Evolutionary conservation across 2,113 vertebrate species (phyloP), one percentile per base, ranked within the genome.

Genomic region (Myanophis thanlyinensis): DNA sequence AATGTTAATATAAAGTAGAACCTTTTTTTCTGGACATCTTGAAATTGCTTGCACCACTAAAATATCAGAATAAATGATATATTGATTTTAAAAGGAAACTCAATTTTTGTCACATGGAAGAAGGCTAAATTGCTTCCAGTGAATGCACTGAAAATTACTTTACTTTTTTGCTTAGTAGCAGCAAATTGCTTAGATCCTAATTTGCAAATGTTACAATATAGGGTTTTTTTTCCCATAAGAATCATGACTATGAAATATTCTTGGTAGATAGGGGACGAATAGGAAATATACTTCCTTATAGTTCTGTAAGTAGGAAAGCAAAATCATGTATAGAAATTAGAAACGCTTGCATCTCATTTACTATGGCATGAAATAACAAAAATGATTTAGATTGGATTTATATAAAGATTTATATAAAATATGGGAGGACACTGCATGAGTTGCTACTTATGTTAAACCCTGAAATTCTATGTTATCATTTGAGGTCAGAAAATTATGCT

Each of bases 201-300:
- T 52, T 87, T 90, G 44, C 88, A 89, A 86, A 35, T 86, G 53
- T 51, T 85, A 52, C n/a, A 96, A 95, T 92, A 67, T 85, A 56
- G 51, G n/a, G n/a, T n/a, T 30, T 35, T 87, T 1, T 59, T 2
- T 11, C 27, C 30, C 53, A 27, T 86, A 53, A 92, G 94, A 92
- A 92, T n/a, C 80, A 46, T 40, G 3, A 56, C 30, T 85, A 44
- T 2, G 91, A 52, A 8, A 9, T 85, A 93, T 40, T 95, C 91
- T 90, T 89, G 3, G 88, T 48, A 89, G 30, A 3, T 87, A 0
- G 51, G 92, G 7, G 0, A 0, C 90, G 25, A 89, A 25, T 56
- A 0, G 1, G 4, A 35, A 93, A 54, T 56, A 13, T 1, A 0
- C 40, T 35, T 56, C 48, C 53, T 89, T 85, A 23, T 93, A 93